These are phyloP conservation scores for Parnassius apollo DNA, from an alignment of 2,888 invertebrate species.

Conservation along the genomic window DNA sequence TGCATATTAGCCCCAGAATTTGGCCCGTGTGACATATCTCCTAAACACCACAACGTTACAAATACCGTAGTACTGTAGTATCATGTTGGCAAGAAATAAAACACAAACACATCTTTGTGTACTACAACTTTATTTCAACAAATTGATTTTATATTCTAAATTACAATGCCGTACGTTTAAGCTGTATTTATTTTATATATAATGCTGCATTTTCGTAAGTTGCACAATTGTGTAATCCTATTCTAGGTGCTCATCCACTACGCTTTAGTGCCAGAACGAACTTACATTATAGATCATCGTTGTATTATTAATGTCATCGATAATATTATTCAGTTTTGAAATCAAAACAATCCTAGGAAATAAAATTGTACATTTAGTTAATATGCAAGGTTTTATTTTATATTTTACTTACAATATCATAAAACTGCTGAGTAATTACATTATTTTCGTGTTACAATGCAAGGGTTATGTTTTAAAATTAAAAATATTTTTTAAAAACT, in stretches of 20 bases:
- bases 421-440: too few relatives aligned
- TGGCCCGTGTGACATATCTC: too few relatives aligned
- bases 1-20: too few relatives aligned
- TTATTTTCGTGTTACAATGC: too few relatives aligned
- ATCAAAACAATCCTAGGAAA: neutral
- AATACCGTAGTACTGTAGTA: too few relatives aligned
- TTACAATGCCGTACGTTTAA: conserved; percentile 8
- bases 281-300: conserved; percentile 8
- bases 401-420: too few relatives aligned
- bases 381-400: too few relatives aligned
- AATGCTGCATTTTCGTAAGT: conserved; percentile 12
- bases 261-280: conserved; percentile 12
- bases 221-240: conserved; percentile 11
- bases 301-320: neutral
- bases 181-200: conserved; percentile 1
- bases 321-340: neutral
- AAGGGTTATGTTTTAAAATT: too few relatives aligned
- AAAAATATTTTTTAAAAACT: too few relatives aligned
- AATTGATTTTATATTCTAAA: conserved; percentile 9
- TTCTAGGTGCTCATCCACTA: conserved; percentile 12
- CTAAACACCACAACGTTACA: too few relatives aligned
- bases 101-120: conserved; percentile 4
- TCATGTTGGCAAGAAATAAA: conserved; percentile 9
- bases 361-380: too few relatives aligned
- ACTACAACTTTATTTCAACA: conserved; percentile 27